Base-by-base conservation (phyloP, 35 echinoderm and acorn worm genomes). In the Nesometra sesokonis region DNA sequence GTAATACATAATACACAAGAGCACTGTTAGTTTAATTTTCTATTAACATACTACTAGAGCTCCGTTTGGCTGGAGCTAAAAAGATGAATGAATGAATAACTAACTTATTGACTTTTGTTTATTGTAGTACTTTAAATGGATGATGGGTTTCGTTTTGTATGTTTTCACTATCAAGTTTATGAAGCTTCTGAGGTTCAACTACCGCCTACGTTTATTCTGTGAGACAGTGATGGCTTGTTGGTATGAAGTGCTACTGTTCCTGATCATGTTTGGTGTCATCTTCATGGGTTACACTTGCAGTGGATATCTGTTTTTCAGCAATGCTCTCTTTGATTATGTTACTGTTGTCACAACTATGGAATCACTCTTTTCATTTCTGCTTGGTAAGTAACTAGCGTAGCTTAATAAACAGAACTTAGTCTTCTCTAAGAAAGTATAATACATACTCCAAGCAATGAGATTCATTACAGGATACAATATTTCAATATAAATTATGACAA, bases 81-180 rank as follows among this genome's bases (percentile, higher is more conserved):
- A n/a, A n/a, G n/a, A n/a, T n/a, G n/a, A n/a, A n/a, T n/a, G n/a
- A n/a, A n/a, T n/a, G n/a, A n/a, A n/a, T n/a, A n/a, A n/a, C n/a
- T n/a, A n/a, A n/a, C n/a, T n/a, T n/a, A 78, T 78, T 32, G 77
- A 9, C 23, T 30, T 78, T 35, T 78, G 11, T 84, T 38, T 27
- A n/a, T 35, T 86, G 33, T 47, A 97, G 95, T 77, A 93, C 33
- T 90, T 91, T 37, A 85, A 43, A 34, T 97, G 88, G 84, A 78
- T 90, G 77, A 35, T 91, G 0, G 86, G 89, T 81, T 78, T 87
- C 3, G 91, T 97, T 17, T 84, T 94, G 30, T 99, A 94, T 83
- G 87, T 99, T 27, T 87, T 85, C 35, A 99, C 87, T 33, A 34
- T 99, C 38, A 99, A 99, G 77, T 94, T 99, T 83, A 39, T 99